Evolutionary conservation across 1,140 invertebrate genomes (phyloP).

Genomic region (Ips nitidus): DNA sequence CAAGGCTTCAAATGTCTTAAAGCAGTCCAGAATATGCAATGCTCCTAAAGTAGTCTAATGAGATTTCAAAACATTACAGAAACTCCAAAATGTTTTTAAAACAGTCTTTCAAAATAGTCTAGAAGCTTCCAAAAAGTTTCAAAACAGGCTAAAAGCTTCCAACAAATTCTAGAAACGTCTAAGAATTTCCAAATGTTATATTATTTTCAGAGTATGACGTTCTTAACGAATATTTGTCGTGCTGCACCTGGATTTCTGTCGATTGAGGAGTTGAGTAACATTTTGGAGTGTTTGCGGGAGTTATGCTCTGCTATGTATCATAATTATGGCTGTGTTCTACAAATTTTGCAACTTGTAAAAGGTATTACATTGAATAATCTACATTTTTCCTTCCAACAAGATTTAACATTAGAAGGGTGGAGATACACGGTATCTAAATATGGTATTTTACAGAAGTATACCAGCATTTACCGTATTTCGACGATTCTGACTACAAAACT

Average conservation of each 20-base stretch:
- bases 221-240: slow-evolving; percentile 31
- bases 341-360: slow-evolving; percentile 42
- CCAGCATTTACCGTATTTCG: slow-evolving; percentile 28
- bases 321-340: slow-evolving; percentile 35
- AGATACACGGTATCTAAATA: no score
- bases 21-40: no score
- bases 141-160: no score
- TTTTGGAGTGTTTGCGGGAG: slow-evolving; percentile 39
- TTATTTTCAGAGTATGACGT: slow-evolving; percentile 36
- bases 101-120: no score
- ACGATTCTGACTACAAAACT: slow-evolving; percentile 27
- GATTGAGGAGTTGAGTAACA: slow-evolving; percentile 27
- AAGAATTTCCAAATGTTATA: neutral
- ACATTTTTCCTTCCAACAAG: neutral
- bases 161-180: no score
- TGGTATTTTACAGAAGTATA: slow-evolving; percentile 36
- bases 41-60: no score
- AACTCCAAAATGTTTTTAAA: no score
- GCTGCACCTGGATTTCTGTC: slow-evolving; percentile 32
- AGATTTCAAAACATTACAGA: no score
- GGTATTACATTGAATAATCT: slow-evolving; percentile 28
- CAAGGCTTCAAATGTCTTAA: no score
- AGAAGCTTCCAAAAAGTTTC: no score
- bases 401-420: no score
- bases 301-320: slow-evolving; percentile 38